Conservation (phyloP, 2,797 vertebrate species). For the Iguana delicatissima region DNA sequence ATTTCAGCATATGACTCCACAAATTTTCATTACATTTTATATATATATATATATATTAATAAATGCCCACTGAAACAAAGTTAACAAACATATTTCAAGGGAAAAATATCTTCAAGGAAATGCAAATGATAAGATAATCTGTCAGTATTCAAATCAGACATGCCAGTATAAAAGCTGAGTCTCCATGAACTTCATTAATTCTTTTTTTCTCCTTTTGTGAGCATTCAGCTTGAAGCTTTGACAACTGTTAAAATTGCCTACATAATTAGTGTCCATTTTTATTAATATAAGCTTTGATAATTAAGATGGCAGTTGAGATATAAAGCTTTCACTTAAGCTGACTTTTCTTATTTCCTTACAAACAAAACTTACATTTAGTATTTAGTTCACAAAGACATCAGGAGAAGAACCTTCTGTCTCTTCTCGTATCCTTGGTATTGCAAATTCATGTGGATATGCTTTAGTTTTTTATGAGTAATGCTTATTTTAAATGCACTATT, state of each 20-base stretch:
- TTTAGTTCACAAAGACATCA: conserved; percentile 45
- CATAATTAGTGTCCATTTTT: conserved; percentile 38
- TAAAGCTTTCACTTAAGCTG: conserved; percentile 58
- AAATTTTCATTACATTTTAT: not conserved
- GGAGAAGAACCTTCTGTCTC: conserved; percentile 37
- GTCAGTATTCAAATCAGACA: conserved; percentile 24
- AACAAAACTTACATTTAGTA: conserved; percentile 47
- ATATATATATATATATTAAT: not conserved
- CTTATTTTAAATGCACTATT: conserved; percentile 61
- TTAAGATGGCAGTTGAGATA: conserved; percentile 46
- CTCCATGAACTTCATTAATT: conserved; percentile 30
- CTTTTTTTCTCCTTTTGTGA: conserved; percentile 50
- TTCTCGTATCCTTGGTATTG: conserved; percentile 64
- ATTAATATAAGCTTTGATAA: conserved; percentile 64
- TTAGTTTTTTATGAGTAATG: conserved; percentile 67
- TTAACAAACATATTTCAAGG: conserved; percentile 47
- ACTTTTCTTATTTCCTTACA: conserved; percentile 64
- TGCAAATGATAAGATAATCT: conserved; percentile 43
- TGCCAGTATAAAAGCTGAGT: conserved; percentile 35
- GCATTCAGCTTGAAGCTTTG: conserved; percentile 40
- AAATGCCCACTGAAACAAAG: conserved; percentile 24
- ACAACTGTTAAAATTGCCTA: conserved; percentile 49
- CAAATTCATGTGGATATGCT: conserved; percentile 67
- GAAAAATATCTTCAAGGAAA: conserved; percentile 52
- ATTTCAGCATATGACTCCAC: conserved; percentile 46